These are phyloP conservation scores for Gasteruption jaculator DNA, from an alignment of 2,888 invertebrate genomes.

Conservation along the genomic window DNA sequence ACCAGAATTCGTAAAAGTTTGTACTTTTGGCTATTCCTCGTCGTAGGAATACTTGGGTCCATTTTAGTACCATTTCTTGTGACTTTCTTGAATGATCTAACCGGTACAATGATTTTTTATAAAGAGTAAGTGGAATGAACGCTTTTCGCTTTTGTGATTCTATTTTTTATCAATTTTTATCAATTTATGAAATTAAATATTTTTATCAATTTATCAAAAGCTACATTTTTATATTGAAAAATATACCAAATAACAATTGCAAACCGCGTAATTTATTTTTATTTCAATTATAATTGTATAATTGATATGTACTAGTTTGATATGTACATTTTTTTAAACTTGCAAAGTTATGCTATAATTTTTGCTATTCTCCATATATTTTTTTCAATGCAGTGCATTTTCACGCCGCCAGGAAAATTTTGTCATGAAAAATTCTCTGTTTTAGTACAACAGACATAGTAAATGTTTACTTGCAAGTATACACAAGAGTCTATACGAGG, in stretches of 20 bases:
- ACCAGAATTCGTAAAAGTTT: slow-evolving; percentile 29
- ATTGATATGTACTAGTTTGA: too few species aligned
- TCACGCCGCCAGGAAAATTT: not conserved
- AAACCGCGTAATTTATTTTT: too few species aligned
- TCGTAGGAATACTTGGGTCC: slow-evolving; percentile 30
- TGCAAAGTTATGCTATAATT: not conserved
- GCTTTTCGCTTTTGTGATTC: not conserved
- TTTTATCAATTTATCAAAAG: too few species aligned
- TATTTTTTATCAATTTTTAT: not conserved
- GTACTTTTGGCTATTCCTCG: slow-evolving; percentile 29
- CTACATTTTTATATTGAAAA: too few species aligned
- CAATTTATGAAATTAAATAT: too few species aligned
- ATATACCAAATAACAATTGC: too few species aligned
- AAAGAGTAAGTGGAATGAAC: slow-evolving; percentile 39
- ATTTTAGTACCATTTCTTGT: slow-evolving; percentile 35
- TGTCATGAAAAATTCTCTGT: too few species aligned
- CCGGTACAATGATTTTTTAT: slow-evolving; percentile 44
- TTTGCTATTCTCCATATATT: not conserved
- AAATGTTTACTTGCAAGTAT: slow-evolving; percentile 36
- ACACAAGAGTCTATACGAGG: slow-evolving; percentile 38
- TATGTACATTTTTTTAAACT: too few species aligned
- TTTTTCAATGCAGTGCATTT: not conserved
- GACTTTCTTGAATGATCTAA: slow-evolving; percentile 32
- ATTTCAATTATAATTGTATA: too few species aligned
- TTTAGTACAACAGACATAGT: slow-evolving; percentile 28